These are phyloP conservation scores for Lucinisca nassula DNA, from an alignment of 2,888 invertebrate genomes.

Conservation along the genomic window DNA sequence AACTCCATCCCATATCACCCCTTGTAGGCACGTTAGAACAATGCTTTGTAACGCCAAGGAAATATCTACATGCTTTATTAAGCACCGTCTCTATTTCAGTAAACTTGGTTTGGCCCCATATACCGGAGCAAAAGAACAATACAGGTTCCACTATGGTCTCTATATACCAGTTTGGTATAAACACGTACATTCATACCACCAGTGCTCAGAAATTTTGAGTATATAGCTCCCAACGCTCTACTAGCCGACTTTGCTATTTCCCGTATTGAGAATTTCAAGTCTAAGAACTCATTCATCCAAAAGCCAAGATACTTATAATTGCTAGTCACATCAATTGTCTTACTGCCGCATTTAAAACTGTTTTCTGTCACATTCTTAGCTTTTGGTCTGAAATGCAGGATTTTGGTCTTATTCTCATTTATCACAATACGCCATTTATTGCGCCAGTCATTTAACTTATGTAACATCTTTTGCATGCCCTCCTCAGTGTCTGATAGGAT, in stretches of 20 bases:
- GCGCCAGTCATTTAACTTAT: conserved; percentile 30
- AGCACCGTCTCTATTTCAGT: neutral
- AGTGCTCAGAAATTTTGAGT: neutral
- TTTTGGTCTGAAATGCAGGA: conserved; percentile 34
- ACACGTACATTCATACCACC: conserved; percentile 10
- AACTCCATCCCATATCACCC: conserved; percentile 3
- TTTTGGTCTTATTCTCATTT: conserved; percentile 36
- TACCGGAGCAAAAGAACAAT: conserved; percentile 12
- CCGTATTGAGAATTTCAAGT: conserved; percentile 14
- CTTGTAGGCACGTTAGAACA: neutral
- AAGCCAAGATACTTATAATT: conserved; percentile 23
- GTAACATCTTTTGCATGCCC: conserved; percentile 28
- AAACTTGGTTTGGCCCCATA: neutral
- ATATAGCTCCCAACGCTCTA: conserved; percentile 20
- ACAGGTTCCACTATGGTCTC: conserved; percentile 17
- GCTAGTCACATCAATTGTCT: neutral
- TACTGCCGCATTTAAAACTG: conserved; percentile 27
- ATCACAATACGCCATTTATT: conserved; percentile 25
- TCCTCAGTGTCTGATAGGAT: conserved; percentile 22
- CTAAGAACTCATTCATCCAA: conserved; percentile 18
- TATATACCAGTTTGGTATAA: conserved; percentile 18
- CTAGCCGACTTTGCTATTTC: conserved; percentile 35
- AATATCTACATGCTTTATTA: neutral
- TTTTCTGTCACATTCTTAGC: neutral
- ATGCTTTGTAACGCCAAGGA: conserved; percentile 3